Evolutionary conservation across 2,888 invertebrate genomes (phyloP).

Genomic region (Stictocephala bisonia): DNA sequence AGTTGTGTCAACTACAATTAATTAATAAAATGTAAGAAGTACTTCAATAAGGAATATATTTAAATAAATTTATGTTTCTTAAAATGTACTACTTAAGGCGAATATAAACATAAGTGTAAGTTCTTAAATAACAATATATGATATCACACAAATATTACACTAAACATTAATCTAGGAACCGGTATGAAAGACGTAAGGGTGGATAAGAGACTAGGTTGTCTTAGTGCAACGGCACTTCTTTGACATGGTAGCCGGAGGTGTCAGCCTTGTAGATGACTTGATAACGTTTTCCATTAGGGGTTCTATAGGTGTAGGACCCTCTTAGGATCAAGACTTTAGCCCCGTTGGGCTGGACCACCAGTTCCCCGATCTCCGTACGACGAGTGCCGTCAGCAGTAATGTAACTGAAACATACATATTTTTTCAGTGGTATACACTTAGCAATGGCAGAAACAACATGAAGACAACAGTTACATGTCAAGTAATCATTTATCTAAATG

Average conservation of each 20-base stretch:
- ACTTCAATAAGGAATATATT: too few relatives aligned
- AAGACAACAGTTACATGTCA: neutral
- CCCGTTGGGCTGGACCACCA: neutral
- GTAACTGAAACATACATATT: neutral
- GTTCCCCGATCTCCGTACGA: neutral
- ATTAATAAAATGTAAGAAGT: too few relatives aligned
- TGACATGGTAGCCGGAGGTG: neutral
- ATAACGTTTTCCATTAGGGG: neutral
- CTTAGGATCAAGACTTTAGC: neutral
- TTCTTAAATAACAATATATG: too few relatives aligned
- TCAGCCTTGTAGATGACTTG: constrained; percentile 14
- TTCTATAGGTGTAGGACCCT: constrained; percentile 3
- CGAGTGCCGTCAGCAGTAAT: neutral
- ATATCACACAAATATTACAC: too few relatives aligned
- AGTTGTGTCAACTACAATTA: too few relatives aligned
- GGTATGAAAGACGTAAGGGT: too few relatives aligned
- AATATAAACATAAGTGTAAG: too few relatives aligned
- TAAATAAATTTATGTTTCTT: too few relatives aligned
- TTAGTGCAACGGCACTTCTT: too few relatives aligned
- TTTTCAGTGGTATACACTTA: neutral
- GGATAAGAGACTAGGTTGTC: too few relatives aligned
- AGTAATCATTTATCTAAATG: neutral
- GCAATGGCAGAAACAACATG: neutral
- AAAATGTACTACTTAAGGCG: too few relatives aligned
- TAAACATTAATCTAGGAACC: too few relatives aligned